Evolutionary conservation across 2,797 vertebrate genomes (phyloP).

Genomic region (Pantherophis vulpinus): DNA sequence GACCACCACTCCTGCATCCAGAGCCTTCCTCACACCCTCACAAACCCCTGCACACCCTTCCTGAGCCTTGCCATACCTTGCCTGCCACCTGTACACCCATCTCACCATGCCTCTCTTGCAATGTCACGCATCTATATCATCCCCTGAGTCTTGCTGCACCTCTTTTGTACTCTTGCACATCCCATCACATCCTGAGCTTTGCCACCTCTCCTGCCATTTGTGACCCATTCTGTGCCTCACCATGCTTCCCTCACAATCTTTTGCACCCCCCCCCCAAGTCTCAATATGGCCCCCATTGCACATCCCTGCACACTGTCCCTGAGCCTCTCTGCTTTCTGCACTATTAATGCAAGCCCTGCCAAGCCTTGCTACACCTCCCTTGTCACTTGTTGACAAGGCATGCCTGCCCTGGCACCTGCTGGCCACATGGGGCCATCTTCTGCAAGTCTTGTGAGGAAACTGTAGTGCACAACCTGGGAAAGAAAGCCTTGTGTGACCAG

Average conservation of each 20-base stretch:
- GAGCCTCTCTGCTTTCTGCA: neutral
- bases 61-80: neutral
- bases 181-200: neutral
- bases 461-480: neutral
- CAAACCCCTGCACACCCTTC: neutral
- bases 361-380: neutral
- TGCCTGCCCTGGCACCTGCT: neutral
- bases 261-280: neutral
- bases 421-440: neutral
- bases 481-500: neutral
- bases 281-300: neutral
- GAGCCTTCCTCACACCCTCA: neutral
- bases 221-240: neutral
- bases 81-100: neutral
- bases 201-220: neutral
- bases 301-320: neutral
- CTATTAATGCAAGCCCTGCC: neutral
- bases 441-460: neutral
- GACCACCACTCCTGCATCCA: neutral
- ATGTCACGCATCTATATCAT: neutral
- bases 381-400: neutral
- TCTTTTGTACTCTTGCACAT: neutral
- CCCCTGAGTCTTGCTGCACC: neutral
- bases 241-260: neutral
- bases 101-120: neutral